phyloP scores from a whole-genome alignment of 1,140 invertebrate genomes.

The Diorhabda elongata region DNA sequence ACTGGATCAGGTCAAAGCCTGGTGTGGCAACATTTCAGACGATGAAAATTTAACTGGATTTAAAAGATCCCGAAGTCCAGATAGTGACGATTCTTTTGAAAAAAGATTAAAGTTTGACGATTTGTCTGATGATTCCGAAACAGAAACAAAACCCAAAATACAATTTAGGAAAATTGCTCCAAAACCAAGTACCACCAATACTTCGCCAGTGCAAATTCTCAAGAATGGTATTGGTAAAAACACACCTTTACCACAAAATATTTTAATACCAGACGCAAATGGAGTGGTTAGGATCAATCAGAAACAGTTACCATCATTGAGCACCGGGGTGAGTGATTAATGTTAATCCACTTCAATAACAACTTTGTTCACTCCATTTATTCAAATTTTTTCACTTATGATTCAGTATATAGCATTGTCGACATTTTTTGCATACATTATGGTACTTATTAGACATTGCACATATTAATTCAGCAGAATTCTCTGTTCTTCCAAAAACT shows the following conservation, averaged over 20 bases:
- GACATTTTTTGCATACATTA: no score
- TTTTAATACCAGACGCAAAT: conserved; percentile 57
- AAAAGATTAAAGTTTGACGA: conserved; percentile 52
- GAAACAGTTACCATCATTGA: conserved; percentile 66
- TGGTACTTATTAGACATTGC: no score
- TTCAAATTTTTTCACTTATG: no score
- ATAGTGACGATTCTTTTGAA: conserved; percentile 48
- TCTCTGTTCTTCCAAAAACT: no score
- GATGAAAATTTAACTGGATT: conserved; percentile 42
- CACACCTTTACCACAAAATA: conserved; percentile 32
- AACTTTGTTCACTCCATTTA: no score
- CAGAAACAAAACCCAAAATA: conserved; percentile 24
- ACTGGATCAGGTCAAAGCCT: conserved; percentile 77
- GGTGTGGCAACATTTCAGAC: conserved; percentile 69
- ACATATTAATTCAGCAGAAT: no score
- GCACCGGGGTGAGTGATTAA: conserved; percentile 48
- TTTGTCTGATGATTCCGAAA: conserved; percentile 45
- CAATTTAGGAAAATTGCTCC: conserved; percentile 16
- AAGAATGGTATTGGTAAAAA: conserved; percentile 24
- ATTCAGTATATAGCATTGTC: no score
- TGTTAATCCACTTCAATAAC: no score
- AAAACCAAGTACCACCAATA: not conserved
- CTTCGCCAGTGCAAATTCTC: conserved; percentile 9
- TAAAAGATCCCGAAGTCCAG: conserved; percentile 35
- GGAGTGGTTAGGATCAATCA: conserved; percentile 70